phyloP scores from a whole-genome alignment of 2,797 vertebrate genomes.

The Dendrocincla tyrannina region DNA sequence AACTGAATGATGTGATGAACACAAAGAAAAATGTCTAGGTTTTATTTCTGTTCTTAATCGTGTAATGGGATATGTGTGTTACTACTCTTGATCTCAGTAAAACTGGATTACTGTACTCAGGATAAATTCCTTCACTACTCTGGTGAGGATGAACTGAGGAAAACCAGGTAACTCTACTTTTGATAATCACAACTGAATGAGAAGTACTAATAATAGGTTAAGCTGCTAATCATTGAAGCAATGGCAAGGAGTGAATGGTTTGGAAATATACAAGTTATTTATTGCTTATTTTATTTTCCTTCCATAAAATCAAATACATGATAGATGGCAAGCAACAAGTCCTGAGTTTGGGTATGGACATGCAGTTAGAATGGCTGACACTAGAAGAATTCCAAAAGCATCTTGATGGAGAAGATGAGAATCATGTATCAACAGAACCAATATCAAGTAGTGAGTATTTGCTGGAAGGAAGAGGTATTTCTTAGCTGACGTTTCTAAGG shows the following conservation, averaged over 20 bases:
- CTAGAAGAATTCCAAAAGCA: constrained; percentile 97
- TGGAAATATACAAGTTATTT: background rate
- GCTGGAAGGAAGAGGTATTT: background rate
- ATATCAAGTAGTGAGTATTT: constrained; percentile 87
- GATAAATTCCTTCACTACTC: background rate
- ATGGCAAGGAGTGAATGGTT: background rate
- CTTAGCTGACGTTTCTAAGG: background rate
- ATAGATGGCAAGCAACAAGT: constrained; percentile 80
- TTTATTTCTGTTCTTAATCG: background rate
- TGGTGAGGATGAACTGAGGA: background rate
- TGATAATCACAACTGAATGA: background rate
- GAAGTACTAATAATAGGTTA: background rate
- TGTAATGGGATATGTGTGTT: background rate
- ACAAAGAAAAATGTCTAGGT: background rate
- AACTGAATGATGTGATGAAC: background rate
- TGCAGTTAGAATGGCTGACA: constrained; percentile 96
- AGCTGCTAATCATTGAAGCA: background rate
- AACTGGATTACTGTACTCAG: background rate
- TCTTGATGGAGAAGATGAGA: constrained; percentile 91
- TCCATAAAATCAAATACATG: background rate
- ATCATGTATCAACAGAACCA: constrained; percentile 74
- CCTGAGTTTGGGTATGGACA: constrained; percentile 91
- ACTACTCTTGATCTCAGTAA: background rate
- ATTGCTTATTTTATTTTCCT: background rate
- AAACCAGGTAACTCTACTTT: background rate